Evolutionary conservation across 2,113 vertebrate species (phyloP), one percentile per base, ranked within the genome.

Genomic region (human): DNA sequence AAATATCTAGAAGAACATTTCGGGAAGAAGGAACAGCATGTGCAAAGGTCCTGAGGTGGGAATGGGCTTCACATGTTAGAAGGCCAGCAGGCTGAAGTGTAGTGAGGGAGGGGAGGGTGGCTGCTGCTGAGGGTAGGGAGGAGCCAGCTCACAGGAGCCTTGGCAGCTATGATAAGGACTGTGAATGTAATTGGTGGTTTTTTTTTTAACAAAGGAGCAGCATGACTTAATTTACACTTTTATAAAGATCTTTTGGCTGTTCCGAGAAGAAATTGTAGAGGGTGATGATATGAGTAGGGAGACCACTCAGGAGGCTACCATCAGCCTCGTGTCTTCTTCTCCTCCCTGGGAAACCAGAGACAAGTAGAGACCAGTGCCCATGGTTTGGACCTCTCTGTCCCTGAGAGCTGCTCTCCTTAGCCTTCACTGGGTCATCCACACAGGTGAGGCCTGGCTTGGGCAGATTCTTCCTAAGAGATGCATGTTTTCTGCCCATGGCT

Each of bases 181-280:
- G 64, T 52, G 20, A 75, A 7, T 52, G 85, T 79, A 27, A 84
- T 40, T 45, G 9, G 55, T 52, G 38, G 16, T 10, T 48, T 95
- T 92, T 92, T 40, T 92, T 81, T 48, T 40, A 94, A 50, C 14
- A 88, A 72, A 72, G 35, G 22, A 35, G 20, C 57, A 61, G 64
- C 20, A 30, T 14, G 8, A 73, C 55, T 93, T 73, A 23, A 94
- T 72, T 87, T 80, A 43, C 3, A 40, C 14, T 68, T 95, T 66
- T 48, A 3, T 27, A 94, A 95, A 92, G 10, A 38, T 68, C 9
- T 59, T 86, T 70, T 80, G 57, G 11, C 14, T 38, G 10, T 64
- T 82, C 30, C 64, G 23, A 83, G 50, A 93, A 68, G 27, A 87
- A 57, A 64, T 17, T 20, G 9, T 25, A 45, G 12, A 0, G 4